These are phyloP conservation scores for Tenthredo mesomela DNA, from an alignment of 2,888 invertebrate species.

Conservation along the genomic window DNA sequence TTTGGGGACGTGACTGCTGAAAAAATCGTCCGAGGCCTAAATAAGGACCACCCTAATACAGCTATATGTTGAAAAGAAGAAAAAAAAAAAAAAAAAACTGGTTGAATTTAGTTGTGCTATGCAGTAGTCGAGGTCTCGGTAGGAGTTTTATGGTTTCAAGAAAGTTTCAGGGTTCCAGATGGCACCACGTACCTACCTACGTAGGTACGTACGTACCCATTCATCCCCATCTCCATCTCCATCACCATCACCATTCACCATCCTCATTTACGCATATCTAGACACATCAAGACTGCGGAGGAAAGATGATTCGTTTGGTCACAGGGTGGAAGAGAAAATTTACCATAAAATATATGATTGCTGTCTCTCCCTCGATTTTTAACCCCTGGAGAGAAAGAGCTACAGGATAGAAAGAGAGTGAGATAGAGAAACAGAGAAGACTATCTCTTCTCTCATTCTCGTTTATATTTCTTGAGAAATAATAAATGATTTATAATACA, in stretches of 20 bases:
- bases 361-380: background rate
- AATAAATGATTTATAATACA: background rate
- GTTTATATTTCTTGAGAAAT: background rate
- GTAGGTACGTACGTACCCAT: background rate
- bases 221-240: background rate
- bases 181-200: background rate
- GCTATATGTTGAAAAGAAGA: too few species aligned
- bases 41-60: too few species aligned
- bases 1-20: too few species aligned
- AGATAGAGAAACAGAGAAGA: too few species aligned
- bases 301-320: constrained; percentile 35
- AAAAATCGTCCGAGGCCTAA: too few species aligned
- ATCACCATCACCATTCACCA: background rate
- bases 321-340: constrained; percentile 7
- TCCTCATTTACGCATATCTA: background rate
- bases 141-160: background rate
- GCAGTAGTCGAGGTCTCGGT: background rate
- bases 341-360: constrained; percentile 25
- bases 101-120: background rate
- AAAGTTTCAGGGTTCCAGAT: constrained; percentile 23
- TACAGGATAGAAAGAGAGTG: too few species aligned
- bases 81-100: too few species aligned
- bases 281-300: background rate
- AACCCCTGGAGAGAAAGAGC: background rate
- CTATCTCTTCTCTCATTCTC: background rate